Conservation (phyloP, 1,140 invertebrate genomes). For the Cotesia vestalis region DNA sequence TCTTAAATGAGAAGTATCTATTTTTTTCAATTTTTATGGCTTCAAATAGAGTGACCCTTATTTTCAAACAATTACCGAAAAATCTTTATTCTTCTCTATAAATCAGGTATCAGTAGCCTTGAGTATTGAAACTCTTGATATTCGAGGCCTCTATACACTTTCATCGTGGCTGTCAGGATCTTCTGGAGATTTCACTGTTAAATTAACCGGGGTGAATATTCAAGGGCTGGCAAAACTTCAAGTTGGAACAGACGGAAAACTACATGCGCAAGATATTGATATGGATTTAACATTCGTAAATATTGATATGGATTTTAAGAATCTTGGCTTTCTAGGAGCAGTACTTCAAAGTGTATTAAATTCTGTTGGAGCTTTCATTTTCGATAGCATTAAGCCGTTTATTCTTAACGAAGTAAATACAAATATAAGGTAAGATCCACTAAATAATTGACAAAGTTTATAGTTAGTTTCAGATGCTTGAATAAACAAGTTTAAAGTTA, state of each 20-base stretch:
- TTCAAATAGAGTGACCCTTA: no score
- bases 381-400: constrained; percentile 86
- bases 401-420: constrained; percentile 80
- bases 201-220: constrained; percentile 75
- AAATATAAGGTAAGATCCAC: constrained; percentile 62
- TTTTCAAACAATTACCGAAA: no score
- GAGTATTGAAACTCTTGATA: constrained; percentile 73
- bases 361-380: constrained; percentile 80
- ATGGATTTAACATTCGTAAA: constrained; percentile 82
- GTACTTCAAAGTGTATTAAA: constrained; percentile 83
- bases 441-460: no score
- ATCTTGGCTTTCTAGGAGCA: constrained; percentile 77
- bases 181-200: constrained; percentile 79
- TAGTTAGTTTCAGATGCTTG: no score
- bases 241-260: constrained; percentile 76
- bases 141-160: constrained; percentile 80
- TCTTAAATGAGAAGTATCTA: no score
- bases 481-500: constrained; percentile 40
- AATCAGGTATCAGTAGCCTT: constrained; percentile 73
- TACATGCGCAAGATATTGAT: constrained; percentile 79
- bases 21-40: no score
- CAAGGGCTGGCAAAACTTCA: constrained; percentile 73
- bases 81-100: no score
- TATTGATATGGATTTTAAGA: constrained; percentile 83
- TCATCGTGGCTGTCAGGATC: constrained; percentile 75